A percentile compares a stretch with the other conserved stretches of the same genome.
Evolutionary conservation across 2,888 invertebrate species (phyloP).

Genomic region (Rosalia funebris): DNA sequence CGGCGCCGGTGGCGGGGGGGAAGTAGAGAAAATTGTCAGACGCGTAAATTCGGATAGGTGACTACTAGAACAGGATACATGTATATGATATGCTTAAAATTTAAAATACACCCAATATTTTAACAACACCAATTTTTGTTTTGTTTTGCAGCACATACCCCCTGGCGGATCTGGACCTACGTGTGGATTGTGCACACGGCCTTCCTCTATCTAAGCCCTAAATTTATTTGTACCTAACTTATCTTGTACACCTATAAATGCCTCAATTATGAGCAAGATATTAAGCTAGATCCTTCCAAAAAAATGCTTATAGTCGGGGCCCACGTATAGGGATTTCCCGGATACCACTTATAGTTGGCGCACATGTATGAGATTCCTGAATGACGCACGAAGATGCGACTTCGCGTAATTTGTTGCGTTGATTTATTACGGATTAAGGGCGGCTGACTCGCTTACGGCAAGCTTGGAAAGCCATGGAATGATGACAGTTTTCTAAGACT

Average conservation of each 20-base stretch:
- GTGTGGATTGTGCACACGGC: conserved; percentile 18
- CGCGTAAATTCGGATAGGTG: conserved; percentile 56
- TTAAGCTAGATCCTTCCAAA: conserved; percentile 7
- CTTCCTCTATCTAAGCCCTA: conserved; percentile 35
- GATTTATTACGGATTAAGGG: conserved; percentile 42
- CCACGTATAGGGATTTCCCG: background rate
- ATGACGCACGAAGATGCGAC: conserved; percentile 5
- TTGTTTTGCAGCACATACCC: conserved; percentile 38
- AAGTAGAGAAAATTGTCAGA: conserved; percentile 51
- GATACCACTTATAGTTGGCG: conserved; percentile 10
- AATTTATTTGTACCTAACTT: conserved; percentile 2
- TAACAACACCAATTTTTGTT: conserved; percentile 49
- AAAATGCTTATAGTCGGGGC: conserved; percentile 6
- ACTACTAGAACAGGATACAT: conserved; percentile 52
- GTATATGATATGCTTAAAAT: conserved; percentile 57
- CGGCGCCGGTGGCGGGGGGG: conserved; percentile 5
- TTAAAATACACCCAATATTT: conserved; percentile 54
- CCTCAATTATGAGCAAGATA: conserved; percentile 23
- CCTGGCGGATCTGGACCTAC: conserved; percentile 38
- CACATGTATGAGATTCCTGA: conserved; percentile 2
- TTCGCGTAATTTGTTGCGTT: conserved; percentile 16
- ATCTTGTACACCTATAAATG: conserved; percentile 19
- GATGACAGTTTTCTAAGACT: conserved; percentile 32
- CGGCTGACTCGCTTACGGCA: conserved; percentile 31
- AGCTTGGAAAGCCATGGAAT: conserved; percentile 39